phyloP scores from a whole-genome alignment of 2,113 vertebrate species.

The Chloroceryle aenea region DNA sequence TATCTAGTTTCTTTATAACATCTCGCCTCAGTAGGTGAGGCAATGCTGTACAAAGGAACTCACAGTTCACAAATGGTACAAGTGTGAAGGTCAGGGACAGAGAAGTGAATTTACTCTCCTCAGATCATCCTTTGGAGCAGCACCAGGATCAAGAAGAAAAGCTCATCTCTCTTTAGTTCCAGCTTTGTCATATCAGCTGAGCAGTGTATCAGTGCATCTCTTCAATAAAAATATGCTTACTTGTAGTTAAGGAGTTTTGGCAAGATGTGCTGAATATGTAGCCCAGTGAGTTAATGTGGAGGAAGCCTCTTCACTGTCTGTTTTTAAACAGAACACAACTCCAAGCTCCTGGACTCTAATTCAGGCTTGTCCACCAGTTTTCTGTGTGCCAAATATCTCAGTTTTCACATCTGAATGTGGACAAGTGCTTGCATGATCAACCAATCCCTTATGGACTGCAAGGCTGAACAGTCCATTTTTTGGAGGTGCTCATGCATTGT shows the following conservation, averaged over 20 bases:
- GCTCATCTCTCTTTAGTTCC: neutral
- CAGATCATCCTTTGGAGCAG: neutral
- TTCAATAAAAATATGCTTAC: rapidly evolving
- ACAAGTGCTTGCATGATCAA: neutral
- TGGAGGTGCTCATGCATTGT: neutral
- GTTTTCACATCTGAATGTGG: neutral
- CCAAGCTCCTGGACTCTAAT: neutral
- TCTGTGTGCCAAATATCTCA: neutral
- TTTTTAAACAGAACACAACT: neutral
- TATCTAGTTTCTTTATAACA: neutral
- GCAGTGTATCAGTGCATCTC: neutral
- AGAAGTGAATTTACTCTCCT: neutral
- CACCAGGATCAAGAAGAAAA: neutral
- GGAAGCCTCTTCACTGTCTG: neutral
- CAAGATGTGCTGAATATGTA: neutral
- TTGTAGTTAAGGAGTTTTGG: neutral
- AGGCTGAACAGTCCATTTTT: neutral
- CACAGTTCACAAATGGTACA: neutral
- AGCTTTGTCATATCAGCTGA: neutral
- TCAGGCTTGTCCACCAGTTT: neutral
- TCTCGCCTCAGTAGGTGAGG: neutral
- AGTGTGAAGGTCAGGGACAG: neutral
- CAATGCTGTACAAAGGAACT: neutral
- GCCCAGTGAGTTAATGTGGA: neutral
- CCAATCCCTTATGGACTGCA: neutral